These are phyloP conservation scores for Pentamera pediparva DNA, from an alignment of 53 echinoderm and acorn worm genomes.

Conservation along the genomic window DNA sequence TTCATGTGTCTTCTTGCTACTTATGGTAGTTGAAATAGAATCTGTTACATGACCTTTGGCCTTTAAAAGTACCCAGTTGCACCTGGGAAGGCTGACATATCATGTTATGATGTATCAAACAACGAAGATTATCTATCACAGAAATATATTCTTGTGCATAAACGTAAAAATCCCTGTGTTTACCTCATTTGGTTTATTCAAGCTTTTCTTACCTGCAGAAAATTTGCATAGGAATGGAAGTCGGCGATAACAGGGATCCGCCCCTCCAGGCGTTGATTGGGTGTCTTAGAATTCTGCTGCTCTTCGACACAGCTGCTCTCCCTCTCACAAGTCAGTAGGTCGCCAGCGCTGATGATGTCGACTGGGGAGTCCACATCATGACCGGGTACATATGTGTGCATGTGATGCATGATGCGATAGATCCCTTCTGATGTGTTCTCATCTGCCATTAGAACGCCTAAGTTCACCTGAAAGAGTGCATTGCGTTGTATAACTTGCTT, in stretches of 20 bases:
- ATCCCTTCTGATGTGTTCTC: constrained; percentile 41
- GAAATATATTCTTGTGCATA: too few relatives aligned
- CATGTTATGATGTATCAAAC: too few relatives aligned
- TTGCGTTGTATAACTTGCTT: background rate
- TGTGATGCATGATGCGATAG: constrained; percentile 24
- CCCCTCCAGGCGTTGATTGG: constrained; percentile 30
- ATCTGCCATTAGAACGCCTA: constrained; percentile 49
- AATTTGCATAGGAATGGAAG: constrained; percentile 46
- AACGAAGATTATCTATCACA: too few relatives aligned
- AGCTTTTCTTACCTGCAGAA: constrained; percentile 46
- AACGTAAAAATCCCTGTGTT: too few relatives aligned
- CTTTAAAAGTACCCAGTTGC: too few relatives aligned
- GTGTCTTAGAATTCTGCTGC: constrained; percentile 27
- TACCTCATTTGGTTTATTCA: too few relatives aligned
- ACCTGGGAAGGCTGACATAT: too few relatives aligned
- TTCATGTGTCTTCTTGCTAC: too few relatives aligned
- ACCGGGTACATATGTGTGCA: constrained; percentile 44
- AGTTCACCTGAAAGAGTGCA: constrained; percentile 29
- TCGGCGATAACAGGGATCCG: constrained; percentile 43
- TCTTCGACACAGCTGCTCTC: constrained; percentile 1
- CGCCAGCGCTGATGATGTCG: constrained; percentile 30
- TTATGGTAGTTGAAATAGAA: too few relatives aligned
- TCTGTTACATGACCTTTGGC: too few relatives aligned
- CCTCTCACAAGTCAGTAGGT: constrained; percentile 42
- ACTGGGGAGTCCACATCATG: constrained; percentile 13